Percentiles rank a stretch among this genome's conserved stretches.
These are phyloP conservation scores for Hydractinia symbiolongicarpus DNA, from an alignment of 30 jellyfish, hydroid and myxozoan genomes.

Conservation along the genomic window DNA sequence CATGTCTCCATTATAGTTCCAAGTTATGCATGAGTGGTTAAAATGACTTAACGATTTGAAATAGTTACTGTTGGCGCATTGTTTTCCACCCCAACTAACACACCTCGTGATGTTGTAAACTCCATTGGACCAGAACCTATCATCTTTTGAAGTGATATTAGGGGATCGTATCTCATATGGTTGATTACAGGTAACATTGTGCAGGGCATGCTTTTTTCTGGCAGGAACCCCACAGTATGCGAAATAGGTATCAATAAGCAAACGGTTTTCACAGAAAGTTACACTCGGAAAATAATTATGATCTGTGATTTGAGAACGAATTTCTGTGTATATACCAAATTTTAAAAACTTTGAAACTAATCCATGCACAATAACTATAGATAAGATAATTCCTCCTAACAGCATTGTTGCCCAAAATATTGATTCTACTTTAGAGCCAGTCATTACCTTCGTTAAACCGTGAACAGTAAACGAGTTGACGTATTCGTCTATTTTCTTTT, in stretches of 20 bases:
- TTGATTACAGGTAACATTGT: background rate
- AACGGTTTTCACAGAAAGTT: slow-evolving; percentile 19
- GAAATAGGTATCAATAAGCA: slow-evolving; percentile 12
- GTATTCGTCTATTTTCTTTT: slow-evolving; percentile 16
- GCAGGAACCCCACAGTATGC: slow-evolving; percentile 22
- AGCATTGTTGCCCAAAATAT: slow-evolving; percentile 19
- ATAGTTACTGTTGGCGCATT: slow-evolving; percentile 24
- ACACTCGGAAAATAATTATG: slow-evolving; percentile 22
- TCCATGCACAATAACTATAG: slow-evolving; percentile 16
- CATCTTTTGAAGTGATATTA: background rate
- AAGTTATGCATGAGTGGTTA: slow-evolving; percentile 8
- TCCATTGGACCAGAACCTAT: slow-evolving; percentile 15
- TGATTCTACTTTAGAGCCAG: background rate
- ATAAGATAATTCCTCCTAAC: background rate
- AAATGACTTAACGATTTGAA: slow-evolving; percentile 2
- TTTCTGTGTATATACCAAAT: slow-evolving; percentile 16
- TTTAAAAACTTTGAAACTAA: slow-evolving; percentile 6
- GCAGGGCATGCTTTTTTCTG: background rate
- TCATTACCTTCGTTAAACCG: slow-evolving; percentile 17
- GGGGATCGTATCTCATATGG: background rate
- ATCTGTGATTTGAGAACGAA: slow-evolving; percentile 17
- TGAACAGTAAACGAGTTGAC: slow-evolving; percentile 21
- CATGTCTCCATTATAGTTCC: slow-evolving; percentile 18
- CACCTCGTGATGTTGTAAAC: slow-evolving; percentile 11
- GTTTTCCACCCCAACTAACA: slow-evolving; percentile 17